A percentile compares a stretch with the other conserved stretches of the same genome.
phyloP scores from a whole-genome alignment of 2,113 vertebrate genomes.

The Prionailurus bengalensis region DNA sequence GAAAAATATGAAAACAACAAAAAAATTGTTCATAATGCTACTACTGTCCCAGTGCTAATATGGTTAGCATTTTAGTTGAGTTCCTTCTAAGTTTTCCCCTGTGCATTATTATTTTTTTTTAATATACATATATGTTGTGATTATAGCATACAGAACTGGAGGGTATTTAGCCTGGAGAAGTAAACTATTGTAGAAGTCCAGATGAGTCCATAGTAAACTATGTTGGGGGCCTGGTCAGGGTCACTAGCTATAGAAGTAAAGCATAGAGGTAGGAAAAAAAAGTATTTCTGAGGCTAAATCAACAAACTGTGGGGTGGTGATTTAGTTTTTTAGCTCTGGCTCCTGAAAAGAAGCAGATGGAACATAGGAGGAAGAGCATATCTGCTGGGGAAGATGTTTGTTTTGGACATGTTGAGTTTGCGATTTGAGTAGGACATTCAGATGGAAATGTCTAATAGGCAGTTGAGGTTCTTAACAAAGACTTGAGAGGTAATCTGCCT shows the following conservation, averaged over 20 bases:
- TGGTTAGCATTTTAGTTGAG: constrained; percentile 5
- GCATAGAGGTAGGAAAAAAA: not conserved
- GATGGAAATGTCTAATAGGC: constrained; percentile 28
- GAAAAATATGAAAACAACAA: constrained; percentile 8
- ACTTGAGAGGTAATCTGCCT: constrained; percentile 7
- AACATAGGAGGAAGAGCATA: not conserved
- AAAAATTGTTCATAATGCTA: not conserved
- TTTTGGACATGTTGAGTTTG: constrained; percentile 11
- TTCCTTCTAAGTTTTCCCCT: not conserved
- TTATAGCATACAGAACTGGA: not conserved
- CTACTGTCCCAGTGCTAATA: not conserved
- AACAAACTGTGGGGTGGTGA: not conserved
- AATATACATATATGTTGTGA: not conserved
- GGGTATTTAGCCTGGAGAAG: not conserved
- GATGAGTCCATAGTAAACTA: not conserved
- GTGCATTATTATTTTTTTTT: constrained; percentile 34
- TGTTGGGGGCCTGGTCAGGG: not conserved
- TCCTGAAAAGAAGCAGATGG: constrained; percentile 1
- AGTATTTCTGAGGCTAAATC: constrained; percentile 33
- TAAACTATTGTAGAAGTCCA: not conserved
- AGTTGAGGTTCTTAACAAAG: constrained; percentile 9
- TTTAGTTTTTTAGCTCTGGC: not conserved
- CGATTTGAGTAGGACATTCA: constrained; percentile 32
- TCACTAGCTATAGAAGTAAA: not conserved
- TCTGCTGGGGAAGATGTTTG: constrained; percentile 4